A percentile compares a stretch with the other conserved stretches of the same genome.
These are phyloP conservation scores for Sylvilagus bachmani DNA, from an alignment of 2,113 vertebrate genomes.

Conservation along the genomic window DNA sequence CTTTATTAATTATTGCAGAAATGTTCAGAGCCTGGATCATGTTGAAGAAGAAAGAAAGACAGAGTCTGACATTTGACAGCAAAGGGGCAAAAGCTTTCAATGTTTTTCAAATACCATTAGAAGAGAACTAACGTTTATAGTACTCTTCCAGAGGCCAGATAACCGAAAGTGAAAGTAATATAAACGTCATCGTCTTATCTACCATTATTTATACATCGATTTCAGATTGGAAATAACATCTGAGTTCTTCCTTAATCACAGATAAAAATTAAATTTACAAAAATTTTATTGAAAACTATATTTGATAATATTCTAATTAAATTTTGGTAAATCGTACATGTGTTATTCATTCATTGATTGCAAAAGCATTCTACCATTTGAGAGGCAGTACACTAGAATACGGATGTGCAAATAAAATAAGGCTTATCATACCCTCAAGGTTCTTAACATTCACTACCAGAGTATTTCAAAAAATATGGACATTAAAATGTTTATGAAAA, in stretches of 20 bases:
- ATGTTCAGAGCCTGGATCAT: not conserved
- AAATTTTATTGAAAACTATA: not conserved
- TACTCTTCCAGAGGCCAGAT: not conserved
- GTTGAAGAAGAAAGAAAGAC: not conserved
- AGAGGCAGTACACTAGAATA: not conserved
- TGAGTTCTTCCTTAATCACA: not conserved
- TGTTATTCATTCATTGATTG: not conserved
- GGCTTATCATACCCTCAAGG: not conserved
- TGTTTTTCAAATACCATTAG: not conserved
- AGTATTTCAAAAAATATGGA: too few species aligned
- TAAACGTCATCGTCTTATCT: not conserved
- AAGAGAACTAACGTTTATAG: not conserved
- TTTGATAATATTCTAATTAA: not conserved
- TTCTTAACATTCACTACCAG: not conserved
- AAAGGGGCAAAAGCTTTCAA: not conserved
- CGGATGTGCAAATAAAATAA: not conserved
- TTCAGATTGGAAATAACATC: not conserved
- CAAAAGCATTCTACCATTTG: not conserved
- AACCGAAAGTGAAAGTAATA: conserved; percentile 25
- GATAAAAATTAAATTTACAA: conserved; percentile 30
- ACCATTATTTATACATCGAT: not conserved
- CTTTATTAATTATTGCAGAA: conserved; percentile 12
- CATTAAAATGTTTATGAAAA: too few species aligned
- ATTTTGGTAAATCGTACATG: not conserved
- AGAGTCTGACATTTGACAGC: not conserved